Evolutionary conservation across 2,888 invertebrate species (phyloP), one percentile per base, ranked within the genome.

Genomic region (Chalcosyrphus nemorum): DNA sequence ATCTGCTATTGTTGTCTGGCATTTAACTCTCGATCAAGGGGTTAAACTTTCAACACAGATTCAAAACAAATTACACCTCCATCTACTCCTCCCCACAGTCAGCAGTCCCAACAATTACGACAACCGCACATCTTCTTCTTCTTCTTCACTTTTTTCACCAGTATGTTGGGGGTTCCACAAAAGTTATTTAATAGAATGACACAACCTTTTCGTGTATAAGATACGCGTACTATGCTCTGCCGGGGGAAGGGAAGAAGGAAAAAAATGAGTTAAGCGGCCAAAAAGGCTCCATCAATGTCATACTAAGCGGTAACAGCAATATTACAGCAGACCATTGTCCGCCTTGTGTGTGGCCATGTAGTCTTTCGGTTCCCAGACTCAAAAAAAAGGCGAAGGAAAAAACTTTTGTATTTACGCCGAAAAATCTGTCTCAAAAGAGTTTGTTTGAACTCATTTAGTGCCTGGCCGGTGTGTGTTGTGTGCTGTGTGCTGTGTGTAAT

Each of bases 111-210:
- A 61, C 45, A 81, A 81, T 81, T 70, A 57, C 54, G 38, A 2
- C 47, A 17, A 4, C 24, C 45, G 45, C n/a, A n/a, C n/a, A n/a
- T n/a, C n/a, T n/a, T n/a, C n/a, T n/a, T n/a, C n/a, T n/a, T 56
- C 65, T 17, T 38, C 56, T 17, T 32, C 61, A 11, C 35, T 21
- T 11, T 15, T 32, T 50, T 4, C 38, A 15, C 21, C 47, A 21
- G 52, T 21, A 50, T 15, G 38, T 24, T 24, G 24, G 50, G 50
- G 50, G 50, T 77, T 77, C 72, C 50, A 57, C 82, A 77, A 82
- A 77, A 78, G 71, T 82, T 82, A 82, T 82, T 82, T 77, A 84
- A 84, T 59, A 80, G 70, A 80, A 82, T 80, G 74, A 80, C 78
- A 74, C 74, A 74, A 68, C 61, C 47, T 32, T 68, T 82, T 77